Evolutionary conservation across 2,797 vertebrate species (phyloP), one percentile per base, ranked within the genome.

Genomic region (Taenioides sp.): DNA sequence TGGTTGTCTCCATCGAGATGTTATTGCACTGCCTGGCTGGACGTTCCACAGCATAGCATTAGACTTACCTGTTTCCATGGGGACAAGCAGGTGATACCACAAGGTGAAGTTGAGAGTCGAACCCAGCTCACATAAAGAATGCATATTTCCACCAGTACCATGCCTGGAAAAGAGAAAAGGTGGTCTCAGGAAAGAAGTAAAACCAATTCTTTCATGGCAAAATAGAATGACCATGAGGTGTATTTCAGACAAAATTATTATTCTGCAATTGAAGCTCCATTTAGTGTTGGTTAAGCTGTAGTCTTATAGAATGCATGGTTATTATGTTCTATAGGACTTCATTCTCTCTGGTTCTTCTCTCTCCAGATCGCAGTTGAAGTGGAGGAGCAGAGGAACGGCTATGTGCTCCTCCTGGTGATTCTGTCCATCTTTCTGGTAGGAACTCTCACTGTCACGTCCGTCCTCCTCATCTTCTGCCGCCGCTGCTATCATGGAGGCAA

Each of bases 381-480:
- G 0, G 78, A 82, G 40, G 89, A 90, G 88, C 88, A 91, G 70
- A 91, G 95, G 85, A 94, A 97, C 92, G 95, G 95, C 83, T 96
- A 95, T n/a, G 89, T 95, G 82, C 91, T 97, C 75, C 92, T 97
- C 71, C 87, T 97, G 75, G 96, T 96, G 78, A 93, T 99, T 76
- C 90, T 97, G 81, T 97, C 94, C 70, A 90, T 97, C 84, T 94
- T 99, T 80, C 92, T 98, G 7, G 96, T 96, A 7, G 97, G 96
- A 77, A 93, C 94, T 0, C 78, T 99, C 80, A 94, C 96, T 72
- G 92, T 96, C 80, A 86, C 96, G 72, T 94, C 94, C 0, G 92
- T 97, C 34, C 82, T 97, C 84, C 92, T 98, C 90, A 94, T 98
- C 69, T 75, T 94, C 80, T 98, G 93, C 83, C 94, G 92, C 17